A percentile compares a stretch with the other conserved stretches of the same genome.
These are phyloP conservation scores for Drosophila auraria DNA, from an alignment of 1,140 invertebrate species.

Conservation along the genomic window DNA sequence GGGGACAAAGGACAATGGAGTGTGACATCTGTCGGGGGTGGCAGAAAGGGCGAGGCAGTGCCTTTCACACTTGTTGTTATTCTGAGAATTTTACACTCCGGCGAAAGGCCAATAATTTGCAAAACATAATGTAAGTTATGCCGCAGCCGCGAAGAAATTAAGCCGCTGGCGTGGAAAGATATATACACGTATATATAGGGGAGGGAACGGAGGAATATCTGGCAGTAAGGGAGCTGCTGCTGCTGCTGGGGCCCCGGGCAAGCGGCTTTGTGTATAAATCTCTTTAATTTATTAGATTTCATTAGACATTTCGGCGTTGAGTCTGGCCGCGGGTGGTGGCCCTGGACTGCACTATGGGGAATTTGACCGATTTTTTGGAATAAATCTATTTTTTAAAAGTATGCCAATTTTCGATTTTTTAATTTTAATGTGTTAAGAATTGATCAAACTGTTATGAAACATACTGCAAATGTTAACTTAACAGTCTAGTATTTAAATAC, in stretches of 20 bases:
- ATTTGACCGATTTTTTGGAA: no score
- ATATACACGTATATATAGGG: not conserved
- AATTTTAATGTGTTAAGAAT: no score
- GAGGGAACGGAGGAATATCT: not conserved
- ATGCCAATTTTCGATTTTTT: no score
- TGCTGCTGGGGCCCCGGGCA: conserved; percentile 25
- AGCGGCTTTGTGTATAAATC: conserved; percentile 73
- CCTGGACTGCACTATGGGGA: no score
- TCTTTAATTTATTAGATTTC: conserved; percentile 82
- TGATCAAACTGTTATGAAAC: no score
- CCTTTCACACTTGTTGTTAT: conserved; percentile 52
- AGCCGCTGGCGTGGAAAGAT: conserved; percentile 28
- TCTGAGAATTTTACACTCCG: conserved; percentile 50
- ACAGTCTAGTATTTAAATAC: no score
- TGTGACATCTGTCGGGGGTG: conserved; percentile 48
- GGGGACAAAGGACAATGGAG: conserved; percentile 38
- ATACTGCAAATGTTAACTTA: no score
- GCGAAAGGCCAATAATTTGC: conserved; percentile 62
- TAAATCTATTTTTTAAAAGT: no score
- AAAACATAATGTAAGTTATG: conserved; percentile 63
- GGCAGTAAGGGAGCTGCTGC: conserved; percentile 12
- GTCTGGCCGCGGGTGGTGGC: conserved; percentile 47
- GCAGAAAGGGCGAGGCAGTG: conserved; percentile 23
- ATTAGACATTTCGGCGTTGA: conserved; percentile 73
- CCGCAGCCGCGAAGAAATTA: conserved; percentile 42